Evolutionary conservation across 2,113 vertebrate genomes (phyloP).

Genomic region (Grantiella picta): DNA sequence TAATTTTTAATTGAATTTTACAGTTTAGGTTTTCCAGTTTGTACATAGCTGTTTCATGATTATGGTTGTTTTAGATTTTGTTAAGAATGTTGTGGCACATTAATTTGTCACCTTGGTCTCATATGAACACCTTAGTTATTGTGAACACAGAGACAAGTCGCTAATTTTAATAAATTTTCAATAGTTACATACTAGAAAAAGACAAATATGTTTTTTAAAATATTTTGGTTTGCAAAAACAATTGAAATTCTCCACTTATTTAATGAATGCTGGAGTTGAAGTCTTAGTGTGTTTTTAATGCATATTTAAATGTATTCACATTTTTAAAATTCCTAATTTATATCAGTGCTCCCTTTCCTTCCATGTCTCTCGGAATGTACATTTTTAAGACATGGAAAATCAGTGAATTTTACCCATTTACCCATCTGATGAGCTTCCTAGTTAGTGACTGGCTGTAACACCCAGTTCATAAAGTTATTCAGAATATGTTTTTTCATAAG

Average conservation of each 20-base stretch:
- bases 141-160: background rate
- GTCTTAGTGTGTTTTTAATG: background rate
- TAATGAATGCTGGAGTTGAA: background rate
- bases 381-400: background rate
- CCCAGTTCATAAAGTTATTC: background rate
- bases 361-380: background rate
- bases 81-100: background rate
- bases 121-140: background rate
- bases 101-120: background rate
- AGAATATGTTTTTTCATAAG: background rate
- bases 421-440: background rate
- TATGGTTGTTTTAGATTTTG: background rate
- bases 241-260: background rate
- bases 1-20: background rate
- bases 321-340: background rate
- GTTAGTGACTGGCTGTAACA: background rate
- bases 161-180: background rate
- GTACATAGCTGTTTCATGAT: background rate
- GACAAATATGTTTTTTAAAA: background rate
- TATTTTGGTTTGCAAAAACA: background rate
- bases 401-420: background rate
- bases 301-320: background rate
- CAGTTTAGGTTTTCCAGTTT: background rate
- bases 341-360: background rate
- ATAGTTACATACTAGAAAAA: background rate